phyloP scores from a whole-genome alignment of 2,888 invertebrate genomes.

The Colostygia pectinataria region DNA sequence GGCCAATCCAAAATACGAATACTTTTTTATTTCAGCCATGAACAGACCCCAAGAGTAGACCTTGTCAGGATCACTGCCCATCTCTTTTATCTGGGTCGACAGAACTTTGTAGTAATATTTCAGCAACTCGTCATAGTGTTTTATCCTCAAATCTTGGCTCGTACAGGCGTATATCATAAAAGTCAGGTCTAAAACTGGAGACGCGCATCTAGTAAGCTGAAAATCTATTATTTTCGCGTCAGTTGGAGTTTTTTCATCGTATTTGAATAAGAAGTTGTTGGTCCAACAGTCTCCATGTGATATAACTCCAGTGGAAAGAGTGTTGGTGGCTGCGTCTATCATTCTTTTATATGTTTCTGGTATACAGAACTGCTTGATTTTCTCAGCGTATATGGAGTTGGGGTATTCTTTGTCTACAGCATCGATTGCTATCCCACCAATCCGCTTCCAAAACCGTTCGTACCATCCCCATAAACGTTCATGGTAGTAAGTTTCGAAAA shows the following conservation, averaged over 20 bases:
- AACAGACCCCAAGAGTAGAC: constrained; percentile 79
- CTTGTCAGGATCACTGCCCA: constrained; percentile 83
- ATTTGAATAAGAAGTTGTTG: constrained; percentile 86
- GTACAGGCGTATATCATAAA: constrained; percentile 84
- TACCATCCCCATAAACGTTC: constrained; percentile 83
- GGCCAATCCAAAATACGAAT: constrained; percentile 81
- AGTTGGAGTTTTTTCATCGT: constrained; percentile 46
- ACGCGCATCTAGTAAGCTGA: constrained; percentile 84
- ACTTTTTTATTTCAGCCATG: constrained; percentile 79
- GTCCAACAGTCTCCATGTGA: constrained; percentile 90
- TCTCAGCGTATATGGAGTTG: constrained; percentile 79
- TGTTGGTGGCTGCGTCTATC: constrained; percentile 62
- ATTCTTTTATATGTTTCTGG: constrained; percentile 78
- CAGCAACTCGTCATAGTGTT: constrained; percentile 84
- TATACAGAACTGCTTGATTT: constrained; percentile 78
- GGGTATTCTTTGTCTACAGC: constrained; percentile 86
- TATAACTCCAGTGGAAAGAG: constrained; percentile 77
- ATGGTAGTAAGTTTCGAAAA: constrained; percentile 84
- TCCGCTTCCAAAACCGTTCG: constrained; percentile 71
- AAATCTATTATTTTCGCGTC: constrained; percentile 86
- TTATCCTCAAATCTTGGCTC: constrained; percentile 76
- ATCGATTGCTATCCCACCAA: constrained; percentile 82
- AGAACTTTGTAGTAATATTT: constrained; percentile 84
- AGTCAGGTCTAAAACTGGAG: constrained; percentile 82
- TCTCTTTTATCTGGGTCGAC: constrained; percentile 72